Evolutionary conservation across 2,797 vertebrate species (phyloP), one percentile per base, ranked within the genome.

Genomic region (Enteromius argenteus): DNA sequence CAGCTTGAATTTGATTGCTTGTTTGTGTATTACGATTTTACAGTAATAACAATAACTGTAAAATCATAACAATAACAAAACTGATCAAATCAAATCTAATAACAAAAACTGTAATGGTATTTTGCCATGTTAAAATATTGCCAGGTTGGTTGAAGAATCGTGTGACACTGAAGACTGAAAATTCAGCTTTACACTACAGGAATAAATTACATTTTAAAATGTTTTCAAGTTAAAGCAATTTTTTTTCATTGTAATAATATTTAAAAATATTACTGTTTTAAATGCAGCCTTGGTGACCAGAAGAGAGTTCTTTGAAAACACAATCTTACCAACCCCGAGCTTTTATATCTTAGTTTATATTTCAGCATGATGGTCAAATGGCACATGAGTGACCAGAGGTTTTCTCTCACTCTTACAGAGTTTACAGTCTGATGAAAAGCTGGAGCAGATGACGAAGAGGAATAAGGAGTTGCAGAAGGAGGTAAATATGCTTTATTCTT

Each of bases 391-490:
- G 51, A 78, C 30, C 10, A 3, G 35, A 32, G n/a, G 4, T 51
- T 75, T 79, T 81, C 14, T 77, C 66, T 21, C 68, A 3, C 79
- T 35, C 62, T 9, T 9, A 64, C 60, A 62, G 60, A 30, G 27
- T 32, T 32, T 64, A 10, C 82, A 83, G 66, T 60, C 58, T 68
- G 19, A 42, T 73, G 82, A 85, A 0, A 46, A 39, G 39, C 73
- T 87, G 58, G 66, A 87, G 46, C 49, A 62, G 6, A 62, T 86
- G 32, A 86, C 30, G 32, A 75, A 69, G 75, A 80, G 68, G 44
- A 89, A 89, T 60, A 4, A 81, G 53, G 53, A 88, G 8, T 42
- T 89, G 67, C 84, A 83, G 5, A 64, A 80, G 17, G 74, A 89
- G 86, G 89, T 90, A 46, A 88, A 83, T n/a, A 78, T 7, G 3